These are phyloP conservation scores for Magallana nippona DNA, from an alignment of 2,888 invertebrate genomes.

Conservation along the genomic window DNA sequence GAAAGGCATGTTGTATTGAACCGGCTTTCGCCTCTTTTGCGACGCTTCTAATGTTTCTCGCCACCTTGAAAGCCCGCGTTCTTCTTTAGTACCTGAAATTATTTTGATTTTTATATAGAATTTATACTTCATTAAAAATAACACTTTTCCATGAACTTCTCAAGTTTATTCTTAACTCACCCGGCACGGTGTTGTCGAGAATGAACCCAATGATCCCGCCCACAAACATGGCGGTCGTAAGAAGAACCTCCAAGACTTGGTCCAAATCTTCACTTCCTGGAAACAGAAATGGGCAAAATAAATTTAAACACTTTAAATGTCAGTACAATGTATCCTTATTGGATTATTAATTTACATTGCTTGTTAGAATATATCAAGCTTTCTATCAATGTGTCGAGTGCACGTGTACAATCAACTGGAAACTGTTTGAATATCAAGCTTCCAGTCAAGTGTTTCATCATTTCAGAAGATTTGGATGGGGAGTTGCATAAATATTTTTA, in stretches of 20 bases:
- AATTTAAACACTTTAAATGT: background rate
- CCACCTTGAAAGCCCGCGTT: conserved; percentile 66
- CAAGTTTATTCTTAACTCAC: conserved; percentile 53
- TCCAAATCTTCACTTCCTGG: conserved; percentile 66
- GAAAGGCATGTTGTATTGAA: conserved; percentile 60
- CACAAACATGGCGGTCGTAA: conserved; percentile 79
- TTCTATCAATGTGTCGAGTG: too few relatives aligned
- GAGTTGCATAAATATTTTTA: too few relatives aligned
- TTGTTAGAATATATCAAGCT: background rate
- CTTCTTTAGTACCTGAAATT: conserved; percentile 62
- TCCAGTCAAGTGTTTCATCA: too few relatives aligned
- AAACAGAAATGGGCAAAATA: conserved; percentile 25
- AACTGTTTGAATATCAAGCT: too few relatives aligned
- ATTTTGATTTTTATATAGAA: background rate
- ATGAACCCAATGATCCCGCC: conserved; percentile 80
- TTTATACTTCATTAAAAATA: background rate
- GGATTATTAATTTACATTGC: background rate
- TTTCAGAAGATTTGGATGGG: too few relatives aligned
- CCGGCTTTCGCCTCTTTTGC: conserved; percentile 9
- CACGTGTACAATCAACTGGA: too few relatives aligned
- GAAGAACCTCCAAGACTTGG: conserved; percentile 70
- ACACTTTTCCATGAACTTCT: too few relatives aligned
- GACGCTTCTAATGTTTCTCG: conserved; percentile 49
- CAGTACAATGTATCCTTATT: background rate
- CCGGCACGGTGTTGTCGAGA: conserved; percentile 80